Conservation (phyloP, 2,888 invertebrate species). For the Drosophila mettleri region DNA sequence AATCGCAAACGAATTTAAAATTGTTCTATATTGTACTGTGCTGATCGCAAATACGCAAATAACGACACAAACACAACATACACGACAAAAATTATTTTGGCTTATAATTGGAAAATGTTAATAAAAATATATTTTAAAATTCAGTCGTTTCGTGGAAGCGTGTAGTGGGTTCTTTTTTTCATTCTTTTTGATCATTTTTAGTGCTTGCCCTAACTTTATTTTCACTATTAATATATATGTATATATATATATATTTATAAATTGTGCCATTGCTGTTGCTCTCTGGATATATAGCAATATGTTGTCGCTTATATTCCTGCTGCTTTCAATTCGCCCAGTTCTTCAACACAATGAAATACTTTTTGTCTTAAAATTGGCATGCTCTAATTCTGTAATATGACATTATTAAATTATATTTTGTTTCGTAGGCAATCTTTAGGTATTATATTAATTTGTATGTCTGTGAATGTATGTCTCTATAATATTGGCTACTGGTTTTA, state of each 20-base stretch:
- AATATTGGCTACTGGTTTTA: conserved; percentile 47
- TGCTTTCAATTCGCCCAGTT: conserved; percentile 18
- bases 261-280: conserved; percentile 47
- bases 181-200: conserved; percentile 18
- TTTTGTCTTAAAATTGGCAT: conserved; percentile 37
- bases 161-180: conserved; percentile 27
- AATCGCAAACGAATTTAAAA: neutral
- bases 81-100: conserved; percentile 77
- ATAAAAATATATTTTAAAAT: conserved; percentile 1
- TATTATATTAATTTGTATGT: conserved; percentile 22
- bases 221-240: conserved; percentile 15
- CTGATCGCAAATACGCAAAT: conserved; percentile 1
- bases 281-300: conserved; percentile 29
- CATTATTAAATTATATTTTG: conserved; percentile 18
- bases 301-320: conserved; percentile 43
- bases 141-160: conserved; percentile 29
- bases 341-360: conserved; percentile 25
- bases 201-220: conserved; percentile 38
- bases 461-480: conserved; percentile 28
- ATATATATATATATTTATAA: conserved; percentile 14
- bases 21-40: conserved; percentile 13
- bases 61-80: conserved; percentile 36
- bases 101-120: conserved; percentile 43
- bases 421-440: conserved; percentile 18
- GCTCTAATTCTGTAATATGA: conserved; percentile 24